Evolutionary conservation across 2,113 vertebrate genomes (phyloP), one percentile per base, ranked within the genome.

Genomic region (Gila orcuttii): DNA sequence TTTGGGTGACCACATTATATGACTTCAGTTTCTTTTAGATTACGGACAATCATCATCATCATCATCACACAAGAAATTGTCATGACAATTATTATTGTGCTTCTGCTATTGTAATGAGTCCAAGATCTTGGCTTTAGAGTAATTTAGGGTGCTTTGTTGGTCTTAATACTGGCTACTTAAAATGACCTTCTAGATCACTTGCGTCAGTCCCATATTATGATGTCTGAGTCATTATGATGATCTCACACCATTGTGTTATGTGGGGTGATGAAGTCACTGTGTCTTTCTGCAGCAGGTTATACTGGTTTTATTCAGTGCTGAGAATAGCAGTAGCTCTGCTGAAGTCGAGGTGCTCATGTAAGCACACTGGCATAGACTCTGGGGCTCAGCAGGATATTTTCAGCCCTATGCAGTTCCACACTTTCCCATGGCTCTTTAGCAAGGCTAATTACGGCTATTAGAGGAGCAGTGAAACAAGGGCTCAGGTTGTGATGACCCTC

Each of bases 321-420:
- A 80, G 84, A 79, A 79, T 85, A 79, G 84, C 84, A 77, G 76
- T 50, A 50, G 50, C 28, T 36, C 28, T 60, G 52, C 33, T 83
- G 73, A 83, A 74, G 25, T 39, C 13, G 17, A 42, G 68, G 11
- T 74, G 68, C 82, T 59, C 47, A 17, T 73, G 82, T 57, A 71
- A 83, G 82, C 82, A 83, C 81, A 25, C 50, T 83, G 68, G 33
- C 33, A 19, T 57, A 50, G 82, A 25, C 66, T 59, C 68, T 73
- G 6, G 66, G 82, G 50, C 47, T 83, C 68, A 73, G 82, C 31
- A 83, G 33, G 82, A 59, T 83, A 83, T 83, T 83, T 83, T 73
- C 68, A 74, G 52, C 45, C 60, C 59, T 33, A 17, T 50, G 62
- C 79, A 68, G n/a, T 28, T 71, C 23, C 3, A 25, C 23, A 73